Evolutionary conservation across 2,113 vertebrate genomes (phyloP).

Genomic region (Spea multiplicata): DNA sequence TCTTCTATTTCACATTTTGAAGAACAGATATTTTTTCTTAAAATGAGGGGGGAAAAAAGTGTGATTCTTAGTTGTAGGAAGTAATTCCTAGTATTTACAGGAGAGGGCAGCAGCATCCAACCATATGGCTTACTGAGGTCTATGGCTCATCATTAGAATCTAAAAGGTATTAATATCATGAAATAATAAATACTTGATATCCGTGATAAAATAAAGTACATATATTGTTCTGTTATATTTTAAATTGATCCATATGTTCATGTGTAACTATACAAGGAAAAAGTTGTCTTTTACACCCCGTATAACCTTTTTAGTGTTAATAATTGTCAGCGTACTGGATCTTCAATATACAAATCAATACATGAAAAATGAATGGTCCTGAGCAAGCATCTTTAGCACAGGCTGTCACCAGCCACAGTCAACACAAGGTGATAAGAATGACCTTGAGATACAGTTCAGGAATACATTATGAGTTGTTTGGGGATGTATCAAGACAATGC

Average conservation of each 20-base stretch:
- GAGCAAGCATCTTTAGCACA: not conserved
- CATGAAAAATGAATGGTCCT: not conserved
- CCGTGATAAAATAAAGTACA: no score
- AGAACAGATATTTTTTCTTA: no score
- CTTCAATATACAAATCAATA: not conserved
- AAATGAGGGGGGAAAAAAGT: not conserved
- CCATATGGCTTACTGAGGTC: not conserved
- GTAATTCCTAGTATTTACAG: constrained; percentile 51
- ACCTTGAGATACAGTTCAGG: not conserved
- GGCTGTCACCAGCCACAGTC: not conserved
- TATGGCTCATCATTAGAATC: not conserved
- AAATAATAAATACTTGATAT: no score
- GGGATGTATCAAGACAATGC: not conserved
- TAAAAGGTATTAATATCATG: no score
- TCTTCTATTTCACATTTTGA: no score
- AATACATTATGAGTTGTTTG: not conserved
- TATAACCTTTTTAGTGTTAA: not conserved
- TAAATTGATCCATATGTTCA: no score
- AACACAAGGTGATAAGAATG: not conserved
- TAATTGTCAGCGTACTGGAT: not conserved
- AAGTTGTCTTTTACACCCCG: no score
- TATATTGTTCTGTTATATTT: no score
- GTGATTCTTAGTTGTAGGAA: no score
- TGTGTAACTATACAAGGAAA: no score
- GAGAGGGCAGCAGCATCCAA: constrained; percentile 63